Evolutionary conservation across 2,888 invertebrate species (phyloP), one percentile per base, ranked within the genome.

Genomic region (Digitonthophagus gazella): DNA sequence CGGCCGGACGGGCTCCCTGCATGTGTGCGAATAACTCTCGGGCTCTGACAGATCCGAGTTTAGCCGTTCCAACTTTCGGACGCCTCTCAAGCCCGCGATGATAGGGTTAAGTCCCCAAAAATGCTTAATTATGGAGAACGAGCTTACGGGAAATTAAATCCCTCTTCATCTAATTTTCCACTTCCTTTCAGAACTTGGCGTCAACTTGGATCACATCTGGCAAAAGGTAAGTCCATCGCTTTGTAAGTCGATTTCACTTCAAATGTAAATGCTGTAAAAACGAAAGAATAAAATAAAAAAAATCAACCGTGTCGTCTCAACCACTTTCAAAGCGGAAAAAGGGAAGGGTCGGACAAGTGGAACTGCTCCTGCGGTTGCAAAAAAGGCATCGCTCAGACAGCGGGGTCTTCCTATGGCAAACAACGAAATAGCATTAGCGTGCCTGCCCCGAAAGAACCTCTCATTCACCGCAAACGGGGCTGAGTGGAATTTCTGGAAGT

Each of bases 161-260:
- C 14, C 28, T 66, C 44, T 68, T 67, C 58, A 28, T n/a, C 63
- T 65, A 55, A 44, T 44, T 44, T 5, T 44, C 28, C 67, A 58
- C 69, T 44, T 72, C 70, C 71, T 76, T 76, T 66, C 75, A 78
- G 78, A 78, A 71, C 69, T 78, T 69, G 78, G 78, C 65, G 76
- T 78, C 65, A 77, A 78, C 75, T 76, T 76, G 69, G 74, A 77
- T 68, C 76, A 76, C 72, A 78, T 78, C 73, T 69, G 76, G 61
- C 78, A 78, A 76, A 77, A 78, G 76, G 78, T 77, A 73, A 71
- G 72, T 64, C 15, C 1, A 44, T 44, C 3, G 11, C 11, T 44
- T 44, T 2, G 11, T 44, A 44, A n/a, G n/a, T n/a, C n/a, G n/a
- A n/a, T n/a, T n/a, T n/a, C n/a, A n/a, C n/a, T n/a, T n/a, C n/a